These are phyloP conservation scores for Aphrocallistes beatrix DNA, from an alignment of 37 sponge, comb jelly and placozoan species.

Conservation along the genomic window DNA sequence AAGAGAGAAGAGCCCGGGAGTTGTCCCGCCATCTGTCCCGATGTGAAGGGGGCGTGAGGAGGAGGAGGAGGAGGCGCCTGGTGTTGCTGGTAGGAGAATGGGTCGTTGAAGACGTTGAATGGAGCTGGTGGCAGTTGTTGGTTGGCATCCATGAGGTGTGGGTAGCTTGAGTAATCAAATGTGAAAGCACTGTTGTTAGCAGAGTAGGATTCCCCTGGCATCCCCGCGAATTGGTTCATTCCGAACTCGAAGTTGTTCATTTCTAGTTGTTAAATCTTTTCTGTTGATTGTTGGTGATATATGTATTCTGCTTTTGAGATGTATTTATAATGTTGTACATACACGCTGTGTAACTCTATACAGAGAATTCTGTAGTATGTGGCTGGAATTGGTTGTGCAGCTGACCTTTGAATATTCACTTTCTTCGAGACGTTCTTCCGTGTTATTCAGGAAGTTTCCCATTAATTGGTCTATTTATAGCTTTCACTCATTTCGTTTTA, in stretches of 20 bases:
- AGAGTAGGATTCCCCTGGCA: background rate
- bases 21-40: background rate
- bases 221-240: background rate
- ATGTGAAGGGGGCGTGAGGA: background rate
- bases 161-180: background rate
- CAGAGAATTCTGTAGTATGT: background rate
- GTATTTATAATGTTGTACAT: background rate
- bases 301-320: too few species aligned
- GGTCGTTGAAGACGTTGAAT: background rate
- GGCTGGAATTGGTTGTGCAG: background rate
- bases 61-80: background rate
- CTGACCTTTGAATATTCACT: background rate
- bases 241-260: background rate
- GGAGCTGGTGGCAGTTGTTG: background rate
- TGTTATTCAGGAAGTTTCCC: too few species aligned
- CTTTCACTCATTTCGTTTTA: too few species aligned
- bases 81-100: background rate
- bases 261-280: background rate
- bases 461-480: too few species aligned
- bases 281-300: background rate
- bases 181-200: background rate
- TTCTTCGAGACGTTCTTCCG: too few species aligned
- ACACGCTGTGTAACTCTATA: background rate
- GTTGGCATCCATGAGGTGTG: background rate
- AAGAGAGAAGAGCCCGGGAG: too few species aligned